Percentiles rank a stretch among this genome's conserved stretches.
Evolutionary conservation across 2,797 vertebrate species (phyloP).

Genomic region (Pempheris klunzingeri): DNA sequence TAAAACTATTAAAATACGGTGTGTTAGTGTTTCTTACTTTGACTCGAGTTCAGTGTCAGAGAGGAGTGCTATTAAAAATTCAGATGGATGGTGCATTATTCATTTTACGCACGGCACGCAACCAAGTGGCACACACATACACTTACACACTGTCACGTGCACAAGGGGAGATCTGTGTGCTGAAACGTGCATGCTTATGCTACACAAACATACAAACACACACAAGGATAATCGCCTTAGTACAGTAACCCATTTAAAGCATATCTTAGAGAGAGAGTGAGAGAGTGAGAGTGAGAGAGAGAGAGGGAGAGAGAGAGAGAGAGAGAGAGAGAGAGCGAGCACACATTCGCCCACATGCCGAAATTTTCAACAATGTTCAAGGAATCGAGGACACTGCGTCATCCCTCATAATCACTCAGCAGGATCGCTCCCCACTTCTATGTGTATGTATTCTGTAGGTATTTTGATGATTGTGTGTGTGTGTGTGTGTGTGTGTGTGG

Average conservation of each 20-base stretch:
- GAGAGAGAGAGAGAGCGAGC: slow-evolving; percentile 44
- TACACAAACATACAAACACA: slow-evolving; percentile 58
- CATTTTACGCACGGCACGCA: slow-evolving; percentile 70
- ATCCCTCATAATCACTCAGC: slow-evolving; percentile 72
- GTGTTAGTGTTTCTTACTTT: slow-evolving; percentile 64
- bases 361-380: slow-evolving; percentile 74
- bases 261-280: slow-evolving; percentile 58
- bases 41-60: slow-evolving; percentile 70
- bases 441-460: slow-evolving; percentile 35
- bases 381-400: slow-evolving; percentile 81
- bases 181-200: slow-evolving; percentile 51
- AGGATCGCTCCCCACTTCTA: slow-evolving; percentile 57
- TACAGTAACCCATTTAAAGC: slow-evolving; percentile 83
- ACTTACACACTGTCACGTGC: slow-evolving; percentile 21
- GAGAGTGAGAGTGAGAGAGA: slow-evolving; percentile 19
- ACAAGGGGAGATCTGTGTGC: slow-evolving; percentile 42
- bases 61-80: slow-evolving; percentile 72
- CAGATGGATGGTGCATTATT: slow-evolving; percentile 74
- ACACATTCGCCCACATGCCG: slow-evolving; percentile 72
- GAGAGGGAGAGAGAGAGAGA: slow-evolving; percentile 37
- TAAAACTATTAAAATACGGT: slow-evolving; percentile 74
- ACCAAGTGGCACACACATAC: slow-evolving; percentile 43
- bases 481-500: slow-evolving; percentile 2
- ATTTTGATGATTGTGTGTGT: slow-evolving; percentile 19
- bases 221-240: slow-evolving; percentile 71